Conservation (phyloP, 2,888 invertebrate species). For the Congeria kusceri region DNA sequence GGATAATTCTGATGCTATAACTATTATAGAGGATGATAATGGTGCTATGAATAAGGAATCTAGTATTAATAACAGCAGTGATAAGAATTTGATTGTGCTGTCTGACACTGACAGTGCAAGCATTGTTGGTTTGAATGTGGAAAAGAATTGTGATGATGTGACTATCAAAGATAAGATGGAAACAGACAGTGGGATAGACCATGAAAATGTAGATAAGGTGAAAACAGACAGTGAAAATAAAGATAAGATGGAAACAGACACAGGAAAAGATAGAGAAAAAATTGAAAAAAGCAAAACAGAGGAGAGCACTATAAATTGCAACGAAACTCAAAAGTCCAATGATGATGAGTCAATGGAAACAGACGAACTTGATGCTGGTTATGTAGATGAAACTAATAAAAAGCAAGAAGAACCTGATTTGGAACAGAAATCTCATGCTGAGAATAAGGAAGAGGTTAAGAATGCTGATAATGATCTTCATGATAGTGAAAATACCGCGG, state of each 20-base stretch:
- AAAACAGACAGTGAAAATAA: neutral
- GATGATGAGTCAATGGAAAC: constrained; percentile 14
- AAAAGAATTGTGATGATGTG: constrained; percentile 6
- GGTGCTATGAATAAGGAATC: neutral
- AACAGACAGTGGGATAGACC: constrained; percentile 12
- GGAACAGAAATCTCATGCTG: neutral
- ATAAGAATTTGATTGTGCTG: neutral
- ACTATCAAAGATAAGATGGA: constrained; percentile 15
- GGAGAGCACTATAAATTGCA: constrained; percentile 21
- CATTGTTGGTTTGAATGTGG: neutral
- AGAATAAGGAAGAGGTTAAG: constrained; percentile 20
- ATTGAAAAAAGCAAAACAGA: neutral
- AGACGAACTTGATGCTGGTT: constrained; percentile 6
- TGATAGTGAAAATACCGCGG: constrained; percentile 55
- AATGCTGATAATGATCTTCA: constrained; percentile 21
- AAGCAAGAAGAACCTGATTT: constrained; percentile 3
- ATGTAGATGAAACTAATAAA: constrained; percentile 15
- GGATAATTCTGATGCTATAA: constrained; percentile 23
- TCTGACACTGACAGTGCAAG: constrained; percentile 4
- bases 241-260: neutral
- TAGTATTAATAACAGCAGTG: neutral
- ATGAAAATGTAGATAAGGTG: too few species aligned
- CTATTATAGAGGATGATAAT: constrained; percentile 20
- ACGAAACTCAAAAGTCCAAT: neutral
- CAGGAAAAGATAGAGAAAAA: neutral